A percentile compares a stretch with the other conserved stretches of the same genome.
These are phyloP conservation scores for Addax nasomaculatus DNA, from an alignment of 2,113 vertebrate species.

Conservation along the genomic window DNA sequence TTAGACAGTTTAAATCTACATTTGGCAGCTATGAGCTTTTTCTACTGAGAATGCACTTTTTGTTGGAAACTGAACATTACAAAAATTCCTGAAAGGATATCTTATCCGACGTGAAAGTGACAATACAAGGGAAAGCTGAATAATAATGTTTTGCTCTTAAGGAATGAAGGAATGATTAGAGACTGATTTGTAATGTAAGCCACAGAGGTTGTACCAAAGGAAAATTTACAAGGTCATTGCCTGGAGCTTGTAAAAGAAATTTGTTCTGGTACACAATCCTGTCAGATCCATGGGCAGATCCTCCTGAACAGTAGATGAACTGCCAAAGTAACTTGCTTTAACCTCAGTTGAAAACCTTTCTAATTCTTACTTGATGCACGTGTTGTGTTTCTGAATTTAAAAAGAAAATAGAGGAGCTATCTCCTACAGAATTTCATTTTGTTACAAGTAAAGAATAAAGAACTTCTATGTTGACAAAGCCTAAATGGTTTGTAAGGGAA, in stretches of 20 bases:
- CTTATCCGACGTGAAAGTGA: background rate
- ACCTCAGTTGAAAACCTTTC: background rate
- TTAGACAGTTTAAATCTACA: slow-evolving; percentile 39
- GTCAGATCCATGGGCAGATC: background rate
- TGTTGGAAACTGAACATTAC: background rate
- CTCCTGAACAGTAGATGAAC: background rate
- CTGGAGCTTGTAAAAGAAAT: background rate
- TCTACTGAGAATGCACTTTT: background rate
- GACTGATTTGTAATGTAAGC: background rate
- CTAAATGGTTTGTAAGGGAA: background rate
- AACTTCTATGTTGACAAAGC: background rate
- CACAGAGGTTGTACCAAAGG: background rate
- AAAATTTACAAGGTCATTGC: background rate
- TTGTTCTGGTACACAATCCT: background rate
- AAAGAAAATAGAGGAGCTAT: background rate
- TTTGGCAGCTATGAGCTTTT: background rate
- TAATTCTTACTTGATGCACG: background rate
- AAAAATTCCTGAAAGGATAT: slow-evolving; percentile 40
- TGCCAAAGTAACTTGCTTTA: background rate
- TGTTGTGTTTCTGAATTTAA: background rate
- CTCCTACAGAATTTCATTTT: background rate
- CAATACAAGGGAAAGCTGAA: background rate
- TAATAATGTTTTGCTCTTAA: background rate
- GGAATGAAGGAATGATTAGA: background rate
- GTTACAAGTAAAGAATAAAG: background rate